A percentile compares a stretch with the other conserved stretches of the same genome.
Conservation (phyloP, 1,140 invertebrate species). For the Drosophila truncata region DNA sequence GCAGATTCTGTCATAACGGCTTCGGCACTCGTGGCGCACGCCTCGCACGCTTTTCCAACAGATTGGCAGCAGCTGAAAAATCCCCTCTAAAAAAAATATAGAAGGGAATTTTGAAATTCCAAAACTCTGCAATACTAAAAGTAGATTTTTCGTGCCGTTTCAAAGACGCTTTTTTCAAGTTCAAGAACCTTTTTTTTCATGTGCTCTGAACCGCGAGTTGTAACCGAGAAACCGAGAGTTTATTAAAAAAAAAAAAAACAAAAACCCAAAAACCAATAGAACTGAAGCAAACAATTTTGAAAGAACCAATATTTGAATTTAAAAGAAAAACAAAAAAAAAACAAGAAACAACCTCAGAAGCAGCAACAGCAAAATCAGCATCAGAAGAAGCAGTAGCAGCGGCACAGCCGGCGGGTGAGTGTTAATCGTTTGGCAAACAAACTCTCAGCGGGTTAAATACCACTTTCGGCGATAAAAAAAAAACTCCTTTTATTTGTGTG, state of each 20-base stretch:
- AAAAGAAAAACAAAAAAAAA: not conserved
- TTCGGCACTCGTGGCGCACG: conserved; percentile 81
- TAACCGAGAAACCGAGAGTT: not conserved
- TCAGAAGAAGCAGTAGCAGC: conserved; percentile 3
- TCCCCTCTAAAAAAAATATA: not conserved
- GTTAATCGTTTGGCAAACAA: conserved; percentile 40
- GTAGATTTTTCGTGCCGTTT: not conserved
- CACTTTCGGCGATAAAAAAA: conserved; percentile 16
- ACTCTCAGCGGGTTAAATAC: conserved; percentile 29
- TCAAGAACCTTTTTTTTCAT: conserved; percentile 10
- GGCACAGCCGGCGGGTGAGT: conserved; percentile 32
- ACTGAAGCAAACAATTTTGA: conserved; percentile 12
- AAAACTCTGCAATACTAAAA: not conserved
- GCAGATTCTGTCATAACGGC: conserved; percentile 84
- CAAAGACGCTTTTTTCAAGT: conserved; percentile 1
- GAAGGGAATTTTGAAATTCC: not conserved
- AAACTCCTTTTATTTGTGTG: conserved; percentile 15
- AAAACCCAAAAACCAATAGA: not conserved
- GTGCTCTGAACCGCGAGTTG: not conserved
- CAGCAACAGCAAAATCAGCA: conserved; percentile 1
- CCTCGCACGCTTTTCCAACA: conserved; percentile 60
- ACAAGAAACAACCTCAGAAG: not conserved
- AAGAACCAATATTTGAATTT: conserved; percentile 7
- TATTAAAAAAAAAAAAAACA: not conserved
- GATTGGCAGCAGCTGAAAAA: conserved; percentile 5